Percentiles rank a stretch among this genome's conserved stretches.
Conservation (phyloP, 2,797 vertebrate genomes). For the Rallus crepitans region DNA sequence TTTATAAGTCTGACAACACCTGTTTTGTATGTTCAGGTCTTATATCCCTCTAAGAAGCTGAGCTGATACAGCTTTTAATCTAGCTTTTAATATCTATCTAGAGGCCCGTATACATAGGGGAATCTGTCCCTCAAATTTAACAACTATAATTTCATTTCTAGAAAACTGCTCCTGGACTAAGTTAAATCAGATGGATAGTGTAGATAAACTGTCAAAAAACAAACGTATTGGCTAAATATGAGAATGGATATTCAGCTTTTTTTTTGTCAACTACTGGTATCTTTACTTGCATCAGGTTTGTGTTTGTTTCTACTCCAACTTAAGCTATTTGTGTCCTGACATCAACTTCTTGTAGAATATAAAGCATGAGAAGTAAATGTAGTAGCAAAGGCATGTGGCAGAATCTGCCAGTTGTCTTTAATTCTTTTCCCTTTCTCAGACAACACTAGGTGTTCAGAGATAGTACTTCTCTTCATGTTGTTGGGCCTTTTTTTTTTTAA, state of each 20-base stretch:
- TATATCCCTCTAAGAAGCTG: not conserved
- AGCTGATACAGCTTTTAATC: not conserved
- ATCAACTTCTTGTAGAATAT: not conserved
- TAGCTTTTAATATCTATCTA: not conserved
- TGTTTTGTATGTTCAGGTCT: not conserved
- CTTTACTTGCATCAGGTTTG: not conserved
- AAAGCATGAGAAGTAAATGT: not conserved
- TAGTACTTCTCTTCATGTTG: not conserved
- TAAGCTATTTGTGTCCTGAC: not conserved
- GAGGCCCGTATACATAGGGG: not conserved
- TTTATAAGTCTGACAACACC: not conserved
- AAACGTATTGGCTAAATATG: not conserved
- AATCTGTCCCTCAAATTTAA: not conserved
- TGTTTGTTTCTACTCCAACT: not conserved
- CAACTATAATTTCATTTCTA: not conserved
- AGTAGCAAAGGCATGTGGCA: not conserved
- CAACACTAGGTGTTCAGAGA: not conserved
- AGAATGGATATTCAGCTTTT: not conserved
- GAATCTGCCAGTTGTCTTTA: not conserved
- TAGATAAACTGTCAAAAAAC: not conserved
- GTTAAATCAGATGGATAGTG: not conserved
- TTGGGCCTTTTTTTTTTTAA: not conserved
- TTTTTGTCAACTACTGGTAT: not conserved
- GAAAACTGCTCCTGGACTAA: not conserved
- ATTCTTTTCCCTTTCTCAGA: not conserved